phyloP scores from a whole-genome alignment of 2,113 vertebrate species.

The Passer domesticus region DNA sequence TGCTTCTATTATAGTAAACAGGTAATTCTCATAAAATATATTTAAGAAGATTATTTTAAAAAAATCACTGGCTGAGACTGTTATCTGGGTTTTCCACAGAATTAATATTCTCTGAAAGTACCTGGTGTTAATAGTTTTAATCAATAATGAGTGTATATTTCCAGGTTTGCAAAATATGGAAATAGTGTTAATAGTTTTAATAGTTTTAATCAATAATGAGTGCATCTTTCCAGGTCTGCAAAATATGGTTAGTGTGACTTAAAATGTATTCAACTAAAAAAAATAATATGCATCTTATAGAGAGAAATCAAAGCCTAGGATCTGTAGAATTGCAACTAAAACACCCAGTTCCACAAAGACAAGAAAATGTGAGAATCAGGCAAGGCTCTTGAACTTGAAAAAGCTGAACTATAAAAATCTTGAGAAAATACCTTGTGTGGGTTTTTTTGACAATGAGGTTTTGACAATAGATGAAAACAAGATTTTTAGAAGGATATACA shows the following conservation, averaged over 20 bases:
- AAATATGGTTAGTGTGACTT: neutral
- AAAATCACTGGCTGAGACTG: neutral
- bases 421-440: neutral
- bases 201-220: neutral
- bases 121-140: neutral
- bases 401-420: neutral
- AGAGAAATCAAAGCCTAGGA: neutral
- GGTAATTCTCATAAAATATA: neutral
- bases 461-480: neutral
- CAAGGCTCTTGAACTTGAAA: neutral
- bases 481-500: neutral
- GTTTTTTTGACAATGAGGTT: neutral
- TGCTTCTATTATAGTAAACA: neutral
- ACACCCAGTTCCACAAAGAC: fast-evolving
- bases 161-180: too few species aligned
- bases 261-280: neutral
- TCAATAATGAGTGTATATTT: too few species aligned
- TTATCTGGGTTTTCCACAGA: neutral
- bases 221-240: neutral
- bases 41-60: neutral
- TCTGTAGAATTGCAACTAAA: neutral
- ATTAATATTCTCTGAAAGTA: neutral
- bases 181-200: too few species aligned
- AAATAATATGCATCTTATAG: neutral
- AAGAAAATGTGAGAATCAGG: neutral